Percentiles rank a stretch among this genome's conserved stretches.
Conservation (phyloP, 2,888 invertebrate species). For the Oasisia sp. region DNA sequence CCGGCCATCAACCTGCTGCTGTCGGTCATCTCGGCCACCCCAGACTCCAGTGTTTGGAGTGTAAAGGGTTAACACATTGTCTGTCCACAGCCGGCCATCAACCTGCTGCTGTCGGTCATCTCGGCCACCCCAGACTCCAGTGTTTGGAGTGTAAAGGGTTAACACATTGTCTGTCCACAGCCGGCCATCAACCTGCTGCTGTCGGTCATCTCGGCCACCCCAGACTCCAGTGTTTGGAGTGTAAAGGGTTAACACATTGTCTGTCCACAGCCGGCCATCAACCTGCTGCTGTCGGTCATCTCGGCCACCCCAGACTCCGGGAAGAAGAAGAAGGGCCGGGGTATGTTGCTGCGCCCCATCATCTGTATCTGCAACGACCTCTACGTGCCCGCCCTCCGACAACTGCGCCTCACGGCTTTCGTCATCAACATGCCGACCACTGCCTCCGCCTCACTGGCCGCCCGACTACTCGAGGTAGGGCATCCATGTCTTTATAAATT, state of each 20-base stretch:
- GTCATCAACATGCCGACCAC: constrained; percentile 73
- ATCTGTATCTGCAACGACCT: constrained; percentile 98
- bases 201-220: constrained; percentile 80
- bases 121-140: too few relatives aligned
- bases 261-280: constrained; percentile 81
- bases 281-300: constrained; percentile 84
- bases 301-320: constrained; percentile 54
- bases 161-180: constrained; percentile 51
- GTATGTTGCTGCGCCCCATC: constrained; percentile 81
- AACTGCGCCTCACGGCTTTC: constrained; percentile 81
- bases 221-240: too few relatives aligned
- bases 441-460: constrained; percentile 68
- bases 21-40: constrained; percentile 80
- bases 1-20: constrained; percentile 88
- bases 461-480: constrained; percentile 75
- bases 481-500: neutral
- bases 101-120: constrained; percentile 84
- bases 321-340: constrained; percentile 49
- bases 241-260: neutral
- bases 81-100: constrained; percentile 77
- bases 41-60: too few relatives aligned
- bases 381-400: constrained; percentile 83
- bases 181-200: constrained; percentile 88
- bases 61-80: neutral
- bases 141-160: neutral